These are phyloP conservation scores for Puntigrus tetrazona DNA, from an alignment of 2,113 vertebrate species.

Conservation along the genomic window DNA sequence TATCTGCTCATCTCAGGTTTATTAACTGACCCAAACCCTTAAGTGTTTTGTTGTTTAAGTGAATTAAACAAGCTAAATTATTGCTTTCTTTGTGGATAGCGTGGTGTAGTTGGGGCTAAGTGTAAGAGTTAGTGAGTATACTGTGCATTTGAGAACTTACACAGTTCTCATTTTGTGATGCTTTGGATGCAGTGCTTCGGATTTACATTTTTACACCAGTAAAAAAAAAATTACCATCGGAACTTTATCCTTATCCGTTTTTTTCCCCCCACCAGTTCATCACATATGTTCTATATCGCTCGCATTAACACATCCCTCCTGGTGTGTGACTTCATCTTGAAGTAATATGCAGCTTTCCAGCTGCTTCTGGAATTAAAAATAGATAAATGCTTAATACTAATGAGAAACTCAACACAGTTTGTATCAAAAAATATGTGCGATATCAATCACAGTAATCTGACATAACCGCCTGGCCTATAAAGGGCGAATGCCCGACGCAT, in stretches of 20 bases:
- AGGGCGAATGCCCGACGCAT: neutral
- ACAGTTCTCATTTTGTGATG: too few relatives aligned
- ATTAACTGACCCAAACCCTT: neutral
- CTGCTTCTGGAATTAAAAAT: conserved; percentile 8
- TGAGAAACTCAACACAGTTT: neutral
- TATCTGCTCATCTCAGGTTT: neutral
- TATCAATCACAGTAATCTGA: neutral
- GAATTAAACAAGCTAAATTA: neutral
- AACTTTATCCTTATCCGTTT: neutral
- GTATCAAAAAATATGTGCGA: neutral
- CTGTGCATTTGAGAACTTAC: too few relatives aligned
- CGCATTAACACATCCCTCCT: conserved; percentile 7
- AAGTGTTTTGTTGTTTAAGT: neutral
- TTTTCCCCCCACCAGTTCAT: neutral
- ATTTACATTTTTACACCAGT: neutral
- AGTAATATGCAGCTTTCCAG: neutral
- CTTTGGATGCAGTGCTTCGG: too few relatives aligned
- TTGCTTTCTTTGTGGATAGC: neutral
- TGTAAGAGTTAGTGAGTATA: too few relatives aligned
- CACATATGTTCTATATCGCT: neutral
- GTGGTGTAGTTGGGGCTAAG: neutral
- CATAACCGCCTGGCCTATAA: neutral
- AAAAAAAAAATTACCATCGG: neutral
- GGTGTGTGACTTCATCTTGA: conserved; percentile 1
- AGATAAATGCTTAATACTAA: conserved; percentile 18